These are phyloP conservation scores for Achlya flavicornis DNA, from an alignment of 2,888 invertebrate genomes.

Conservation along the genomic window DNA sequence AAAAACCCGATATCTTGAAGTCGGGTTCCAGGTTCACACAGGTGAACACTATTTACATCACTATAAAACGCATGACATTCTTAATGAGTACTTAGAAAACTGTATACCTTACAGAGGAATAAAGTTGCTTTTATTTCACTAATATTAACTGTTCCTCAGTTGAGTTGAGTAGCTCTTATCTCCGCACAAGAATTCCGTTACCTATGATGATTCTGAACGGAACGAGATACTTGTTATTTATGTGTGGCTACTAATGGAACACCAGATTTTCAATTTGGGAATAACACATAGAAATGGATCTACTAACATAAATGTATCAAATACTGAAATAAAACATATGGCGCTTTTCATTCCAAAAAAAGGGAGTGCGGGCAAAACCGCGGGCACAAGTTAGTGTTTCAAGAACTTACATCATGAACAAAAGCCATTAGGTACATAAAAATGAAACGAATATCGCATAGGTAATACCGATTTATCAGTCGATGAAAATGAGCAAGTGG, in stretches of 20 bases:
- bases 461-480: not conserved
- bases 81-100: not conserved
- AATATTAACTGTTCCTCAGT: too few relatives aligned
- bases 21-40: too few relatives aligned
- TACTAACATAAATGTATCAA: too few relatives aligned
- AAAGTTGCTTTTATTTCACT: not conserved
- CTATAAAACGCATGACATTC: not conserved
- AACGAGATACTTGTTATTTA: not conserved
- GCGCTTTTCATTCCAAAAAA: too few relatives aligned
- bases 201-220: not conserved
- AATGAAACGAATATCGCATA: too few relatives aligned
- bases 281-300: too few relatives aligned
- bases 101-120: not conserved
- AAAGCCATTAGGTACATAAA: too few relatives aligned
- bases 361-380: too few relatives aligned
- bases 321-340: too few relatives aligned
- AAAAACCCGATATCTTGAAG: too few relatives aligned
- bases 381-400: too few relatives aligned
- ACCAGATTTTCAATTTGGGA: not conserved
- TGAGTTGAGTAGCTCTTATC: not conserved
- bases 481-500: not conserved
- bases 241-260: not conserved
- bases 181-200: not conserved
- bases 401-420: too few relatives aligned
- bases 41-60: conserved; percentile 19